Percentiles rank a stretch among this genome's conserved stretches.
phyloP scores from a whole-genome alignment of 2,113 vertebrate genomes.

The Marmota flaviventris region DNA sequence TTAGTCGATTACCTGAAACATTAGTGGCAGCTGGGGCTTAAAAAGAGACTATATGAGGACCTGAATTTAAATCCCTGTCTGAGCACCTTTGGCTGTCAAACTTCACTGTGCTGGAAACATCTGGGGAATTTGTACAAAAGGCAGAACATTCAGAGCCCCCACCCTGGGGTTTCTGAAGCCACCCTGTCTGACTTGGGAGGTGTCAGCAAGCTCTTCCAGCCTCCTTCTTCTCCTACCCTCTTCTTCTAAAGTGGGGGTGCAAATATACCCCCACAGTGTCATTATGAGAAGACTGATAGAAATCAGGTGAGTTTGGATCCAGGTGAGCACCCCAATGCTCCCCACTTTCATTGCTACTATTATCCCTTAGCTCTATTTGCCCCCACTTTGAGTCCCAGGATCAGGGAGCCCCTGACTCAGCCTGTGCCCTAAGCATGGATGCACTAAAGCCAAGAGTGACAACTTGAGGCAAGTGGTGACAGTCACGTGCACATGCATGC shows the following conservation, averaged over 20 bases:
- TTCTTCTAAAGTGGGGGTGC: too few relatives aligned
- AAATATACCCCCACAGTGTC: background rate
- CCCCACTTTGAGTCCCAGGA: background rate
- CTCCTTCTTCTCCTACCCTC: background rate
- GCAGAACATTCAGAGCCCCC: background rate
- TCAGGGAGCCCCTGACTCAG: background rate
- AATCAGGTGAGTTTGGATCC: background rate
- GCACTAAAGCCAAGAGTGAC: background rate
- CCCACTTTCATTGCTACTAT: background rate
- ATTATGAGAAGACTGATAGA: background rate
- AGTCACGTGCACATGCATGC: background rate
- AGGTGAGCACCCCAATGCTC: too few relatives aligned
- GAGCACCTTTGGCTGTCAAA: background rate
- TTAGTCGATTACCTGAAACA: conserved; percentile 44
- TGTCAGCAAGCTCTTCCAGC: background rate
- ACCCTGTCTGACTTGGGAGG: background rate
- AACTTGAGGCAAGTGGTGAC: accelerated
- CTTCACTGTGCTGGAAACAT: background rate
- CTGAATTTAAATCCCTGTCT: background rate
- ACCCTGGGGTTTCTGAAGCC: background rate
- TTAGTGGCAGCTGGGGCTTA: background rate
- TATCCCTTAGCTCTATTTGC: background rate
- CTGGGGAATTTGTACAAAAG: background rate
- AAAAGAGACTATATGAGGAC: background rate
- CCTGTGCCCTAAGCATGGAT: accelerated